Evolutionary conservation across 1,140 invertebrate genomes (phyloP).

Genomic region (Dendrolimus punctatus): DNA sequence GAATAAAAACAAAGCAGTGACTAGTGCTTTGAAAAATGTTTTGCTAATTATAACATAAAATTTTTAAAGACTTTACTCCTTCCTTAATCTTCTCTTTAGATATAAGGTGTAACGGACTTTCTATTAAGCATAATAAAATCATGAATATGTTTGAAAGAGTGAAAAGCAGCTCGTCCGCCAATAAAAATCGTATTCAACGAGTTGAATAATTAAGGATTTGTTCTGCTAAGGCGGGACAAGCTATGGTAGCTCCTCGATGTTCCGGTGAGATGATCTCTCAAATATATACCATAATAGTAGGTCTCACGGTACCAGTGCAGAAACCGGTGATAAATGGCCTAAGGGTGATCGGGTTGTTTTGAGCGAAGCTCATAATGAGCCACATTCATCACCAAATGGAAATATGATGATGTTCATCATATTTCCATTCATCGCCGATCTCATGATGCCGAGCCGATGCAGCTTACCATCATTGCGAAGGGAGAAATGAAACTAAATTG

Average conservation of each 20-base stretch:
- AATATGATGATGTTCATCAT: slow-evolving; percentile 9
- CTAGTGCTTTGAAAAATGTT: slow-evolving; percentile 25
- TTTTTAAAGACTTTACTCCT: slow-evolving; percentile 27
- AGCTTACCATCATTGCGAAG: too few species aligned
- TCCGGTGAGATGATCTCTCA: slow-evolving; percentile 14
- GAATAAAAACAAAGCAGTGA: slow-evolving; percentile 17
- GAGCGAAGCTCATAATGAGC: slow-evolving; percentile 9
- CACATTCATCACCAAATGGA: slow-evolving; percentile 10
- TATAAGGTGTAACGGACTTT: slow-evolving; percentile 40
- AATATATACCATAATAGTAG: slow-evolving; percentile 12
- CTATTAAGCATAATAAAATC: slow-evolving; percentile 27
- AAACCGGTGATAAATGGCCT: slow-evolving; percentile 13
- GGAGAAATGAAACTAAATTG: too few species aligned
- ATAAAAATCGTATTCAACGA: slow-evolving; percentile 7
- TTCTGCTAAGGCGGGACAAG: slow-evolving; percentile 3
- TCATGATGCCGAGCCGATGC: too few species aligned
- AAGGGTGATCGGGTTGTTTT: slow-evolving; percentile 3
- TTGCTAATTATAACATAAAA: slow-evolving; percentile 22
- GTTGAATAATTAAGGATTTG: slow-evolving; percentile 6
- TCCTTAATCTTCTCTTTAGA: slow-evolving; percentile 28
- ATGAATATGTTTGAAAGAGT: slow-evolving; percentile 15
- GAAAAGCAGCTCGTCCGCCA: slow-evolving; percentile 52
- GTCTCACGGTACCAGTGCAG: slow-evolving; percentile 9
- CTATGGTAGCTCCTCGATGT: slow-evolving; percentile 7
- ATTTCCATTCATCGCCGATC: too few species aligned